Base-by-base conservation (phyloP, 2,888 invertebrate genomes). In the Silvanus unidentatus region DNA sequence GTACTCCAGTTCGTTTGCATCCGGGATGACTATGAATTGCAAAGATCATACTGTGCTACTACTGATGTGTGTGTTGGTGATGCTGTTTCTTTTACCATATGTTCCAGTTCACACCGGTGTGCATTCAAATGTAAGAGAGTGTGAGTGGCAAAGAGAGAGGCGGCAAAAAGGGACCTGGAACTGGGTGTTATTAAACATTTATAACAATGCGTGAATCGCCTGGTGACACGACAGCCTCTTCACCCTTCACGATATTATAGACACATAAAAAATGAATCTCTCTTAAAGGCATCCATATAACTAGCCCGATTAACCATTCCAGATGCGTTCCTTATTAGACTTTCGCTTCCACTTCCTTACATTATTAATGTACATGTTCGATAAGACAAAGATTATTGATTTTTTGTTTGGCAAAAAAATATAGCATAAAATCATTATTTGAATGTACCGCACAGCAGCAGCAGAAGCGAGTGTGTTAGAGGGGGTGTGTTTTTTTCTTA, bases 171-270 rank as follows among this genome's bases (percentile, higher is more conserved):
- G 49, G 38, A n/a, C n/a, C n/a, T n/a, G n/a, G n/a, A n/a, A n/a
- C 39, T 43, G 36, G 42, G 42, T 38, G 42, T 42, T 47, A 48
- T 50, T 48, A 53, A 50, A 53, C 50, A 53, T 53, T 50, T 44
- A 53, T 39, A 39, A 39, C 43, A 42, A 48, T 42, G 47, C 49
- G 47, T 46, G 48, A 48, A 49, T 49, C 14, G 45, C 28, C 35
- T 40, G 43, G 43, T 47, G 49, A 52, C 47, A 49, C 47, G 47
- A 16, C 47, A 47, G 37, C 22, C 22, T 22, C 22, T 22, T 22
- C 22, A 22, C 22, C 22, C 22, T 22, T 22, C 22, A n/a, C 22
- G 8, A 22, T 39, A 40, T 41, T 38, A 34, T 36, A 38, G 34
- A 11, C 29, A 30, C 40, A 45, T 45, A 45, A 45, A 45, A 45